Evolutionary conservation across 1,140 invertebrate species (phyloP), one percentile per base, ranked within the genome.

Genomic region (Leptinotarsa lineolata): DNA sequence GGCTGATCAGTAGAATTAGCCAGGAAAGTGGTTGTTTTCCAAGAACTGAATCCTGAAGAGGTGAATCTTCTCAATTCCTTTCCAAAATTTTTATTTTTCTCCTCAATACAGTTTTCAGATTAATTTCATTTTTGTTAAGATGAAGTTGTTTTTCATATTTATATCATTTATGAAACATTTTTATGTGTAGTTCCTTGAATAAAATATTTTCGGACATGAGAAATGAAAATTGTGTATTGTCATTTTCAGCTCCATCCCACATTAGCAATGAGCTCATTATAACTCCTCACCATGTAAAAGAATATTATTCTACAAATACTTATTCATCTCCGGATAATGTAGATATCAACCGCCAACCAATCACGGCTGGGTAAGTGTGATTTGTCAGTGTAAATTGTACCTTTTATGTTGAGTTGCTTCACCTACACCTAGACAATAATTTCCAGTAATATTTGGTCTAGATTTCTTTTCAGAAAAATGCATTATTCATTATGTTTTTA

Each of bases 361-460:
- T 96, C 64, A 93, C 94, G 82, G 93, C 94, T 85, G 95, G 95
- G 95, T 97, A 89, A 89, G 92, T 87, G 21, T 12, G 44, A n/a
- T n/a, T 54, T 39, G 30, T 68, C 30, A 39, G 16, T 39, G 24
- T 66, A 13, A 66, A 11, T n/a, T 1, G 48, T 3, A 39, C 30
- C 48, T 54, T 54, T 54, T 54, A n/a, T n/a, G 16, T 54, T 54
- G 48, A 54, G 48, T 54, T 54, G 48, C 48, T 54, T 54, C 6
- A 18, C 16, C 48, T 39, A 30, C 30, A 30, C 48, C 48, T 3
- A 54, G n/a, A 54, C 48, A 54, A 3, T n/a, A 18, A 54, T 54
- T 54, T 18, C 1, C 48, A 2, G 6, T 54, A 54, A 54, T 16
- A 54, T 54, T n/a, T 15, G 48, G 48, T 54, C 48, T 4, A 18